phyloP scores from a whole-genome alignment of 2,113 vertebrate species.

The Heteronetta atricapilla region DNA sequence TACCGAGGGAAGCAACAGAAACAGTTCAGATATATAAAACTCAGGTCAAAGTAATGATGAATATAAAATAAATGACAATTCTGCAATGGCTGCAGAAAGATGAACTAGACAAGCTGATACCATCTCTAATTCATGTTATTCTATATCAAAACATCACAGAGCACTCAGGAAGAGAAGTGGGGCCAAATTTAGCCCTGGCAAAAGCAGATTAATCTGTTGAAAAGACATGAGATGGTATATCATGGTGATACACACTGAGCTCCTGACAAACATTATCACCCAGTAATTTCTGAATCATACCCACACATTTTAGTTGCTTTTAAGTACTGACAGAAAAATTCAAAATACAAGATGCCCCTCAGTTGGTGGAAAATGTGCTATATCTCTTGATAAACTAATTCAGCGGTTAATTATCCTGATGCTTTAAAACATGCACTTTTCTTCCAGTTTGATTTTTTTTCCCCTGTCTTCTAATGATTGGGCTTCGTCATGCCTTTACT shows the following conservation, averaged over 20 bases:
- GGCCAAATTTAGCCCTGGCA: not conserved
- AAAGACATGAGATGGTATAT: slow-evolving; percentile 23
- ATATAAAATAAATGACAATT: not conserved
- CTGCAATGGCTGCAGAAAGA: not conserved
- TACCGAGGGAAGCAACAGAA: not conserved
- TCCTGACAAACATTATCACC: slow-evolving; percentile 14
- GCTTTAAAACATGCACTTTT: slow-evolving; percentile 30
- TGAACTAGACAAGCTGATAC: not conserved
- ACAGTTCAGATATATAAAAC: not conserved
- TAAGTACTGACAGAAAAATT: not conserved
- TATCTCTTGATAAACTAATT: slow-evolving; percentile 42
- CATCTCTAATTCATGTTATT: not conserved
- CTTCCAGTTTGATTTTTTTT: slow-evolving; percentile 6
- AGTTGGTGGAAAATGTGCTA: slow-evolving; percentile 12
- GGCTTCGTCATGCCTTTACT: slow-evolving; percentile 35
- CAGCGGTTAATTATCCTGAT: slow-evolving; percentile 40
- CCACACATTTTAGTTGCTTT: not conserved
- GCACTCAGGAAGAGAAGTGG: not conserved
- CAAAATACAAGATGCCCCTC: not conserved
- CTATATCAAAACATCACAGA: not conserved
- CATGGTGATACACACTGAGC: not conserved
- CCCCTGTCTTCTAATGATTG: not conserved
- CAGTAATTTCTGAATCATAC: slow-evolving; percentile 3
- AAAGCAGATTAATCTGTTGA: slow-evolving; percentile 37
- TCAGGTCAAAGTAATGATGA: not conserved